A percentile compares a stretch with the other conserved stretches of the same genome.
phyloP scores from a whole-genome alignment of 2,113 vertebrate genomes.

The Esox niger region DNA sequence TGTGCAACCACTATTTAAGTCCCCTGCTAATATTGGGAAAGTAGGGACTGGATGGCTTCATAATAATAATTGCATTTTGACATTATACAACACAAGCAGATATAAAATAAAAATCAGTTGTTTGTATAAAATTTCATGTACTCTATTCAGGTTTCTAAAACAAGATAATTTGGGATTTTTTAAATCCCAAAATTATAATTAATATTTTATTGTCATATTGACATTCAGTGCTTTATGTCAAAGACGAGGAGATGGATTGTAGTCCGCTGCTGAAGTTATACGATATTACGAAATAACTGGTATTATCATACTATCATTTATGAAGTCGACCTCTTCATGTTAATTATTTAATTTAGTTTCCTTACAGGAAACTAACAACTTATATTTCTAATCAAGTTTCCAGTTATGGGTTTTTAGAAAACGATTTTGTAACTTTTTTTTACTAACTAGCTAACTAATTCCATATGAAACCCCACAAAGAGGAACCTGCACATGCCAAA shows the following conservation, averaged over 20 bases:
- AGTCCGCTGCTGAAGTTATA: conserved; percentile 65
- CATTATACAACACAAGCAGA: conserved; percentile 53
- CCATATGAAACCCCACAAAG: conserved; percentile 84
- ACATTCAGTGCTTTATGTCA: conserved; percentile 76
- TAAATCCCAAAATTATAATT: conserved; percentile 49
- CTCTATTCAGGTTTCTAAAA: conserved; percentile 58
- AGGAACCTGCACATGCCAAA: conserved; percentile 99
- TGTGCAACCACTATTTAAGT: conserved; percentile 71
- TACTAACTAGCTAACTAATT: conserved; percentile 57
- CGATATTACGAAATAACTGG: conserved; percentile 59
- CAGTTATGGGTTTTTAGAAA: conserved; percentile 75
- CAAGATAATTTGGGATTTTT: conserved; percentile 61
- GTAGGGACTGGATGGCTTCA: conserved; percentile 39
- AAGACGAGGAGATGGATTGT: conserved; percentile 67
- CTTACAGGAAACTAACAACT: conserved; percentile 87
- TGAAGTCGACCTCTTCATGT: conserved; percentile 89
- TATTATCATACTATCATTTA: conserved; percentile 54
- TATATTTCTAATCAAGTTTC: conserved; percentile 68
- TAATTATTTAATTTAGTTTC: conserved; percentile 85
- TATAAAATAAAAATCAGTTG: conserved; percentile 43
- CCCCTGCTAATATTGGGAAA: conserved; percentile 30
- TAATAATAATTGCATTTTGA: conserved; percentile 62
- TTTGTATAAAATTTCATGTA: conserved; percentile 57
- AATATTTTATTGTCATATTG: conserved; percentile 73
- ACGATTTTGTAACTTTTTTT: conserved; percentile 69